Evolutionary conservation across 2,888 invertebrate species (phyloP), one percentile per base, ranked within the genome.

Genomic region (Iphiclides podalirius): DNA sequence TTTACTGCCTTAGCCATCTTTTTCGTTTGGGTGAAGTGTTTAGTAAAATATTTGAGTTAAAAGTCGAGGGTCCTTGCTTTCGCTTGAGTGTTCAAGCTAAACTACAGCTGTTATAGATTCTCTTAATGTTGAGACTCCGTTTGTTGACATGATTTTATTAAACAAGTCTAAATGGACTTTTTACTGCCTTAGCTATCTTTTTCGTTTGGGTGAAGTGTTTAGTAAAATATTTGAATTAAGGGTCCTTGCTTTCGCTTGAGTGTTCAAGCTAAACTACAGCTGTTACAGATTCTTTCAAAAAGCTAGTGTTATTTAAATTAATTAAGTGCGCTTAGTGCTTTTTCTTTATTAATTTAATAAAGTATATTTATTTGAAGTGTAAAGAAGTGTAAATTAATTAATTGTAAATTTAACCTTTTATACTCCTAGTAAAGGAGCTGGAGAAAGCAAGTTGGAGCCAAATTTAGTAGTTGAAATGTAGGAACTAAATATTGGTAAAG

Each of bases 401-500:
- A 9, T 28, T 26, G 44, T 15, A 28, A 37, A 44, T 37, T 23
- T 36, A 26, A 6, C 17, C 34, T n/a, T 4, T 31, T 42, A 12
- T 20, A 38, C 15, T 9, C 14, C 20, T 3, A 2, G 8, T 6
- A 11, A 15, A n/a, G n/a, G n/a, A n/a, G n/a, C n/a, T n/a, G n/a
- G n/a, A n/a, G n/a, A n/a, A n/a, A 40, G 6, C 11, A 14, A 16
- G 12, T 16, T n/a, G 1, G n/a, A 11, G 45, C 50, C 46, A 54
- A 57, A 52, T 46, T 55, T 54, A 45, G 49, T 54, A 52, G 57
- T 53, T 54, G n/a, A 12, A 33, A 33, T 4, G 33, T 45, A 39
- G 26, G 37, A 53, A 52, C n/a, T 4, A 20, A 20, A 20, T 20
- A 6, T 6, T 6, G 20, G 20, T 20, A 4, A 20, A 20, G 20